Evolutionary conservation across 2,797 vertebrate genomes (phyloP), one percentile per base, ranked within the genome.

Genomic region (Hyperoplus immaculatus): DNA sequence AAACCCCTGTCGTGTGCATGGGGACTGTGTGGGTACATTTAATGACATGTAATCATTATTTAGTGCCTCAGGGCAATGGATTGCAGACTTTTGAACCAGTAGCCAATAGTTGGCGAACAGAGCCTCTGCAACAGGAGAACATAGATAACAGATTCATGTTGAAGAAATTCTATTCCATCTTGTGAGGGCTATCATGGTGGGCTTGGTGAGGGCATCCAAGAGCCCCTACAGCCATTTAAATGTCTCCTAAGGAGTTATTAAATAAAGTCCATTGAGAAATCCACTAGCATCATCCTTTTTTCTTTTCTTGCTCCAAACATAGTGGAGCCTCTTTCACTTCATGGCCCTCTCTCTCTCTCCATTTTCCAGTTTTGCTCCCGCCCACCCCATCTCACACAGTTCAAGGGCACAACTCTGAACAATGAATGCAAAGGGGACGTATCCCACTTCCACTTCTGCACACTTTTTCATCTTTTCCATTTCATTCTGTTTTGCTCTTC

Each of bases 161-260:
- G 81, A 69, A 45, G 42, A 69, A 29, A 57, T 65, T 67, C 76
- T 60, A 58, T 62, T 57, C 57, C 71, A 67, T 45, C 69, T 45
- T 57, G 42, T 63, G 1, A 65, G 54, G 70, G 64, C 61, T 50
- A 54, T 39, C 10, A 43, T 45, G 62, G 73, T 53, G 80, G 78
- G 67, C 53, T 51, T 53, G 69, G 53, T 67, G 36, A 70, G 77
- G 64, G 69, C 74, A 59, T 73, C 65, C 61, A 64, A 56, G 77
- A 68, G 76, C 45, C 64, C 47, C 58, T 72, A 56, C 4, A 54
- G 80, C 74, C 77, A 78, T 63, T 72, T 54, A 81, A 84, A 74
- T 66, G 58, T 84, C 74, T 86, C 78, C 81, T 80, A 65, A 47
- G 42, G 72, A 61, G 66, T 78, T 69, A 21, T 59, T 78, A 67